Conservation (phyloP, 2,797 vertebrate genomes). For the Protosalanx chinensis region DNA sequence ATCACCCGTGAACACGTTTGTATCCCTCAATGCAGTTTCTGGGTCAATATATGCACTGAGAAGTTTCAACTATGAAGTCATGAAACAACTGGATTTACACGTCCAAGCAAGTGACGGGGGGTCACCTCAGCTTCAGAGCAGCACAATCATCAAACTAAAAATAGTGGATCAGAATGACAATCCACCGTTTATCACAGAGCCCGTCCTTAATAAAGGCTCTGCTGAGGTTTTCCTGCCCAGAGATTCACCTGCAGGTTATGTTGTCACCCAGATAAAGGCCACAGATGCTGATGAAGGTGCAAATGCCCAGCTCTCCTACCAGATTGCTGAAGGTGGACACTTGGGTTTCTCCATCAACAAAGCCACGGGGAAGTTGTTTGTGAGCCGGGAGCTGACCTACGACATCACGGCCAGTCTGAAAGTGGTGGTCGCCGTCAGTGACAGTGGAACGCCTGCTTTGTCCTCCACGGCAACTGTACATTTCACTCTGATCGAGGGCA, state of each 20-base stretch:
- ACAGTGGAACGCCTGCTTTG: constrained; percentile 83
- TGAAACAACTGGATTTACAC: constrained; percentile 84
- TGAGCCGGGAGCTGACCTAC: constrained; percentile 81
- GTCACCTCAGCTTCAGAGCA: constrained; percentile 87
- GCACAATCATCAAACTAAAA: constrained; percentile 81
- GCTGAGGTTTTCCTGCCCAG: constrained; percentile 84
- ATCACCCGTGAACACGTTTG: constrained; percentile 84
- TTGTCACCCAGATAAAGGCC: constrained; percentile 87
- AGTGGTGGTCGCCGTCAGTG: constrained; percentile 80
- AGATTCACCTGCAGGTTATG: constrained; percentile 80
- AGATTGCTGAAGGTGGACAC: constrained; percentile 78
- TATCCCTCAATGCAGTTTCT: constrained; percentile 87
- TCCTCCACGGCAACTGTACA: constrained; percentile 82
- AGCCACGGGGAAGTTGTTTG: constrained; percentile 83
- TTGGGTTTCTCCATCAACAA: constrained; percentile 83
- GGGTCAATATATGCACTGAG: constrained; percentile 90
- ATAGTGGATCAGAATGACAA: constrained; percentile 96
- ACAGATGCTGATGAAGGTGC: constrained; percentile 86
- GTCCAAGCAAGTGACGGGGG: constrained; percentile 89
- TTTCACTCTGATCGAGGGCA: constrained; percentile 81
- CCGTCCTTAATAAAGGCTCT: constrained; percentile 82
- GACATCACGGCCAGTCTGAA: constrained; percentile 80
- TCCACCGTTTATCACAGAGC: constrained; percentile 81
- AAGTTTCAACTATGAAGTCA: constrained; percentile 92
- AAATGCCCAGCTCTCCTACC: constrained; percentile 85